Evolutionary conservation across 2,113 vertebrate genomes (phyloP), one percentile per base, ranked within the genome.

Genomic region (Nesogale talazaci): DNA sequence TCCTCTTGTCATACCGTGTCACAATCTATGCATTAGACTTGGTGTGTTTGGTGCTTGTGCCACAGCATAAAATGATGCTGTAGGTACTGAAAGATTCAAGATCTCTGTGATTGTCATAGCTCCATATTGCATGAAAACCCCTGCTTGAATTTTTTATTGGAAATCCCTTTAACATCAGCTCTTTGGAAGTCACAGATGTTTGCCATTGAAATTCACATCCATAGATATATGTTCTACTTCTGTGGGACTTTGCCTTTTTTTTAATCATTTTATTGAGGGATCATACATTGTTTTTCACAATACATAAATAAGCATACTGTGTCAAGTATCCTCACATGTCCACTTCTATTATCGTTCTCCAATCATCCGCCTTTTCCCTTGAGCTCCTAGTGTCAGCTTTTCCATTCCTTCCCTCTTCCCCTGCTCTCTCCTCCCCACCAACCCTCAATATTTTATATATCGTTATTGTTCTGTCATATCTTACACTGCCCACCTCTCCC

Each of bases 101-200:
- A 25, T 83, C 88, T 81, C 61, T 56, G 11, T 79, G 89, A 90
- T 94, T 57, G 23, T 72, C 46, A n/a, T 88, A 88, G 42, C 69
- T 90, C 74, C 95, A 0, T 83, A 20, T 69, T 79, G 75, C 67
- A 81, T 69, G 40, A 96, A 57, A 93, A 61, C n/a, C 46, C 61
- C 61, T 86, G 67, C 46, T 84, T 81, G 34, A 83, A 31, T 82
- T 80, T n/a, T 95, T 90, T 88, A 95, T 86, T 36, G 57, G 40
- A 93, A 85, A 83, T 91, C 77, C 57, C 57, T 86, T 92, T 90
- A 70, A 16, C 79, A 74, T 95, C 93, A 88, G 34, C 94, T 83
- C 34, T 92, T 95, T 89, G 61, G 92, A 95, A 94, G 69, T 65
- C 46, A 89, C 0, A 94, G 83, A 91, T 84, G 46, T 95, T 93